phyloP scores from a whole-genome alignment of 23 tunicate species.

The Botrylloides violaceus region DNA sequence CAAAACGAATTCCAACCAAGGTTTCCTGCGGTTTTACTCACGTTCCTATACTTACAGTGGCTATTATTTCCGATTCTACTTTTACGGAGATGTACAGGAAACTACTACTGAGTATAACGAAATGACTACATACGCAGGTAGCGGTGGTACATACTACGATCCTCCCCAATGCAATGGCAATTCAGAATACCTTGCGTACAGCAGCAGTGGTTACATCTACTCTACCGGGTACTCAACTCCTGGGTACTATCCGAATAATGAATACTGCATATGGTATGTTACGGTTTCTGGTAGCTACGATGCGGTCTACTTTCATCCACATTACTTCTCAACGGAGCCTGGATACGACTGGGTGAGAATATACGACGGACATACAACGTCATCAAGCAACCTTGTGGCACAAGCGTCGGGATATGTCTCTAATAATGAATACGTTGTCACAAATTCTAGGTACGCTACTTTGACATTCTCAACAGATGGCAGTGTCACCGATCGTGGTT shows the following conservation, averaged over 20 bases:
- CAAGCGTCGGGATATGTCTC: neutral
- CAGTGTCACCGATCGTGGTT: neutral
- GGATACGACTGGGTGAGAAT: slow-evolving; percentile 4
- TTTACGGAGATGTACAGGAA: neutral
- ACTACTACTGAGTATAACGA: too few relatives aligned
- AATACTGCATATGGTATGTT: slow-evolving; percentile 26
- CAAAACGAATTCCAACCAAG: neutral
- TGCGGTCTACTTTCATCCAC: neutral
- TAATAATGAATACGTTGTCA: neutral
- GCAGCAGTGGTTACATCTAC: neutral
- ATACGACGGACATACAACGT: slow-evolving; percentile 6
- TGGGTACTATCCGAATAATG: slow-evolving; percentile 12
- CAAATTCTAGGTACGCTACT: neutral
- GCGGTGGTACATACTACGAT: neutral
- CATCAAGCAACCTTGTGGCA: neutral
- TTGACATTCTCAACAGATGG: neutral
- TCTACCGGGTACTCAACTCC: slow-evolving; percentile 16
- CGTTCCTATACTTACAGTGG: neutral
- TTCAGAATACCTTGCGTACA: neutral
- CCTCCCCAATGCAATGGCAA: slow-evolving; percentile 2
- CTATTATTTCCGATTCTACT: neutral
- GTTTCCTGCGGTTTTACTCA: neutral
- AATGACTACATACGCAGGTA: neutral
- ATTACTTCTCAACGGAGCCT: slow-evolving; percentile 3
- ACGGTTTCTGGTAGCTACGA: neutral